phyloP scores from a whole-genome alignment of 53 echinoderm and acorn worm genomes.

The Holothuria scabra region DNA sequence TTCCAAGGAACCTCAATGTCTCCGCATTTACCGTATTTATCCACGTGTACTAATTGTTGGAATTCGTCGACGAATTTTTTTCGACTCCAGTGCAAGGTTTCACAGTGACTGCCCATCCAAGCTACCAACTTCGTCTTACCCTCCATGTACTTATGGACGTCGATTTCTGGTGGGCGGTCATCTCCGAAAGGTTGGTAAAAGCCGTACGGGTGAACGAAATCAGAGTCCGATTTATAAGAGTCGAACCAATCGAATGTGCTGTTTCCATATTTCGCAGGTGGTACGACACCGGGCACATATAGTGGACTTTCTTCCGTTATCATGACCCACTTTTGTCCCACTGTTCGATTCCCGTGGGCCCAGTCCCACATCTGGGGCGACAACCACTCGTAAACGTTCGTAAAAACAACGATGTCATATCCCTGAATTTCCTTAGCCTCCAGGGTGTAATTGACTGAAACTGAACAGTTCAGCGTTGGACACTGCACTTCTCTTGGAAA shows the following conservation, averaged over 20 bases:
- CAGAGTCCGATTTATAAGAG: slow-evolving; percentile 33
- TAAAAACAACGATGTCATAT: slow-evolving; percentile 20
- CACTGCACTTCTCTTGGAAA: slow-evolving; percentile 4
- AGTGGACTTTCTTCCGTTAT: slow-evolving; percentile 30
- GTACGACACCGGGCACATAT: slow-evolving; percentile 14
- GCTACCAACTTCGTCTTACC: slow-evolving; percentile 10
- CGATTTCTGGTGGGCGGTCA: neutral
- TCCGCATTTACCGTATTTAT: slow-evolving; percentile 33
- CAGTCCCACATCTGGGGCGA: slow-evolving; percentile 38
- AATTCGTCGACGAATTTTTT: slow-evolving; percentile 14
- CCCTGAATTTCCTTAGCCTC: slow-evolving; percentile 33
- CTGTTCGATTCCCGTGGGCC: slow-evolving; percentile 37
- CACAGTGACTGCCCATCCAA: slow-evolving; percentile 46
- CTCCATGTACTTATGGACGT: neutral
- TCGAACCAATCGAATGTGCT: slow-evolving; percentile 8
- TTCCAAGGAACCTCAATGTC: slow-evolving; percentile 26
- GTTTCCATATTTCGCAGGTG: slow-evolving; percentile 22
- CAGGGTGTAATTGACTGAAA: slow-evolving; percentile 5
- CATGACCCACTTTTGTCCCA: slow-evolving; percentile 38
- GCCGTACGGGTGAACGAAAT: slow-evolving; percentile 34
- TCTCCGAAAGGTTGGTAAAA: neutral
- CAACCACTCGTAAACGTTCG: slow-evolving; percentile 39
- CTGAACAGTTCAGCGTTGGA: slow-evolving; percentile 5
- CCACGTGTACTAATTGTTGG: neutral
- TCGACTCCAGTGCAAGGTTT: slow-evolving; percentile 33